A percentile compares a stretch with the other conserved stretches of the same genome.
Evolutionary conservation across 2,888 invertebrate species (phyloP).

Genomic region (Pollenia labialis): DNA sequence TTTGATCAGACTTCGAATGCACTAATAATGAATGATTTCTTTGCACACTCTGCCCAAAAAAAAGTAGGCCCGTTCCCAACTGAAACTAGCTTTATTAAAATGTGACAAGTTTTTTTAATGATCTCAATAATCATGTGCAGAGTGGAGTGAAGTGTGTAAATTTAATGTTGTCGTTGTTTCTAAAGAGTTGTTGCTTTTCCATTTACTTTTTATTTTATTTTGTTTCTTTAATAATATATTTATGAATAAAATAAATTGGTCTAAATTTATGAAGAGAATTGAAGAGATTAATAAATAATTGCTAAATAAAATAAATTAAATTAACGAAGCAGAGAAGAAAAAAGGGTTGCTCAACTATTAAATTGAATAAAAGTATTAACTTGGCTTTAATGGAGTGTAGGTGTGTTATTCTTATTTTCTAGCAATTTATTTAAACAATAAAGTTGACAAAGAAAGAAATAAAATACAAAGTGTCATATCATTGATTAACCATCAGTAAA

Average conservation of each 20-base stretch:
- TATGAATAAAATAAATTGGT: constrained; percentile 65
- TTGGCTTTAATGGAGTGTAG: constrained; percentile 50
- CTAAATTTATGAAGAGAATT: constrained; percentile 59
- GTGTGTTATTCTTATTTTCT: constrained; percentile 44
- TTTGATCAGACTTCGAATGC: too few relatives aligned
- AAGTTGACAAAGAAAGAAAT: constrained; percentile 28
- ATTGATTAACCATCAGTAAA: constrained; percentile 64
- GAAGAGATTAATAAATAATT: constrained; percentile 71
- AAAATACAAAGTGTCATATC: constrained; percentile 69
- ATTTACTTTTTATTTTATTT: constrained; percentile 13
- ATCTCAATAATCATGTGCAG: constrained; percentile 52
- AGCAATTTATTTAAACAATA: constrained; percentile 44
- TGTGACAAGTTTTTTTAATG: constrained; percentile 72
- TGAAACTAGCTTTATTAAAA: constrained; percentile 60
- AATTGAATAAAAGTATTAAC: not conserved
- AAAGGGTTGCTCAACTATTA: constrained; percentile 35
- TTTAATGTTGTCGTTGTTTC: constrained; percentile 45
- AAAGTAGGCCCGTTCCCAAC: constrained; percentile 29
- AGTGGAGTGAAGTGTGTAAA: constrained; percentile 37
- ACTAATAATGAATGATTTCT: not conserved
- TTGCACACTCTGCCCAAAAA: constrained; percentile 12
- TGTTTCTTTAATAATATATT: constrained; percentile 51
- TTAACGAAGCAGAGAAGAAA: constrained; percentile 24
- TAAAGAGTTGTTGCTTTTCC: not conserved
- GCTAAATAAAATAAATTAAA: constrained; percentile 65